Evolutionary conservation across 2,113 vertebrate species (phyloP).

Genomic region (Salvelinus alpinus): DNA sequence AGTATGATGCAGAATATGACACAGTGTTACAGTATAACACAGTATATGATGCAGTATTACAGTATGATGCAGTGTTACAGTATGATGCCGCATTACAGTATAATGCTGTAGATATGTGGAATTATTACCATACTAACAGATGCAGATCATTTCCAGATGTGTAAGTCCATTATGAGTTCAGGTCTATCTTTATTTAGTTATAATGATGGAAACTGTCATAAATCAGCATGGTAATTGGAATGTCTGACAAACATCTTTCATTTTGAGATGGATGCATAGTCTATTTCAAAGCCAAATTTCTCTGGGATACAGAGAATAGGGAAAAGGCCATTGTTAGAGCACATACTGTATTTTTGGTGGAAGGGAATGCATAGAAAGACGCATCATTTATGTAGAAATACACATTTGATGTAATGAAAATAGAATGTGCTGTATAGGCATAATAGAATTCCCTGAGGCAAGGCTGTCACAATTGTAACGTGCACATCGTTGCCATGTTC

Average conservation of each 20-base stretch:
- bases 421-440: not conserved
- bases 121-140: not conserved
- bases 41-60: no score
- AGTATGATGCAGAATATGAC: not conserved
- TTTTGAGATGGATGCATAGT: not conserved
- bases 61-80: no score
- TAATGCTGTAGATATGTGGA: not conserved
- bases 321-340: not conserved
- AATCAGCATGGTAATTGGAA: not conserved
- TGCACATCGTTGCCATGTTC: no score
- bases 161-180: not conserved
- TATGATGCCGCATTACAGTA: no score
- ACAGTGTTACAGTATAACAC: not conserved
- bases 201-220: not conserved
- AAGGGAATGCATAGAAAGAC: not conserved
- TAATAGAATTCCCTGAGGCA: not conserved
- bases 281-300: constrained; percentile 13
- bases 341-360: not conserved
- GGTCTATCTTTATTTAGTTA: not conserved
- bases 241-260: not conserved
- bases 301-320: not conserved
- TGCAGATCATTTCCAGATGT: not conserved
- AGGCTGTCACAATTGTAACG: no score
- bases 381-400: not conserved
- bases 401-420: not conserved